A percentile compares a stretch with the other conserved stretches of the same genome.
phyloP scores from a whole-genome alignment of 2,888 invertebrate species.

The Caradrina clavipalpis region DNA sequence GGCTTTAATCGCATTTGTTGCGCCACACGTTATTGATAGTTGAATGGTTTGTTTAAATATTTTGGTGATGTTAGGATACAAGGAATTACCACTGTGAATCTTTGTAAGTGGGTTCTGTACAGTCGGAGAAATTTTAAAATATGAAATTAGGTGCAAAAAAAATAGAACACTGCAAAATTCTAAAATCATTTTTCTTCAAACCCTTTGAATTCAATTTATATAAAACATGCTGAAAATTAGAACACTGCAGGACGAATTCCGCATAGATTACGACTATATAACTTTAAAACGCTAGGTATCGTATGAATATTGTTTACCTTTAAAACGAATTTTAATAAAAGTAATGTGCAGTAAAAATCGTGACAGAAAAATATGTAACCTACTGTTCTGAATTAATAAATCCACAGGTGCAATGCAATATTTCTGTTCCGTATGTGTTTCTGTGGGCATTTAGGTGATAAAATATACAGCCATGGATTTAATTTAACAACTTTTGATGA shows the following conservation, averaged over 20 bases:
- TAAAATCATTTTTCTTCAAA: no score
- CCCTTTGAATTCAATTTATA: no score
- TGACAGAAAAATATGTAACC: not conserved
- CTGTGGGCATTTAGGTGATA: not conserved
- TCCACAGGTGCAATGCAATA: not conserved
- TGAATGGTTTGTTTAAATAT: constrained; percentile 87
- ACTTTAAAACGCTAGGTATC: no score
- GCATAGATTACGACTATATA: no score
- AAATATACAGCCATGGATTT: not conserved
- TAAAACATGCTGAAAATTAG: no score
- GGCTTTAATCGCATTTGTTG: constrained; percentile 88
- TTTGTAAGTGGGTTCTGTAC: constrained; percentile 13
- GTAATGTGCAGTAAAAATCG: not conserved
- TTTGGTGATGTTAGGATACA: constrained; percentile 73
- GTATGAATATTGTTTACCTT: no score
- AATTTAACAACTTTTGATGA: not conserved
- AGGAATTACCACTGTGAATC: constrained; percentile 23
- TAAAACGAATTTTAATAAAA: not conserved
- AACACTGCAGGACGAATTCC: no score
- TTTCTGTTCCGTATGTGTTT: not conserved
- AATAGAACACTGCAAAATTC: not conserved
- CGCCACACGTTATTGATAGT: constrained; percentile 86
- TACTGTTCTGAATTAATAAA: no score
- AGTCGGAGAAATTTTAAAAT: not conserved
- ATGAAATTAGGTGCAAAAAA: not conserved